These are phyloP conservation scores for Erethizon dorsatum DNA, from an alignment of 2,797 vertebrate genomes.

Conservation along the genomic window DNA sequence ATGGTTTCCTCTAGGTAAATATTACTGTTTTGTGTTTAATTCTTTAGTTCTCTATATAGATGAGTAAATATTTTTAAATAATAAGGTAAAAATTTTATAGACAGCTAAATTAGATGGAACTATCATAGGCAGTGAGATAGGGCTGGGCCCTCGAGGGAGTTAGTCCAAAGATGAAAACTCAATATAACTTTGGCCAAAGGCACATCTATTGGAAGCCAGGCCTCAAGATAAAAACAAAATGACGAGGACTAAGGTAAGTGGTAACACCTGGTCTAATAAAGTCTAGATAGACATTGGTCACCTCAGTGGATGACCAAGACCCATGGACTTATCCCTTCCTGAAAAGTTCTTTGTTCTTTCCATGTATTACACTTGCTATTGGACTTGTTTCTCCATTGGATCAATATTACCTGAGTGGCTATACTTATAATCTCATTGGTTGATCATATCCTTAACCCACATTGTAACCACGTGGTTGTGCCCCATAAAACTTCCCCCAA, in stretches of 20 bases:
- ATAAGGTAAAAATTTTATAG: neutral
- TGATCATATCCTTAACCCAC: neutral
- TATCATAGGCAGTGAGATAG: neutral
- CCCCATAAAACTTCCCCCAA: neutral
- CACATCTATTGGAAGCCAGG: neutral
- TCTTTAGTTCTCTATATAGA: conserved; percentile 10
- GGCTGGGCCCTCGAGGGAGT: neutral
- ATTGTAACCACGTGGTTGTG: neutral
- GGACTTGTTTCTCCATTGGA: neutral
- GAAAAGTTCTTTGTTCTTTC: neutral
- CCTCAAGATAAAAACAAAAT: neutral
- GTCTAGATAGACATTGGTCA: neutral
- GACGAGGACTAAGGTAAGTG: neutral
- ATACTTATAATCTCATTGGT: neutral
- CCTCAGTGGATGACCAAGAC: neutral
- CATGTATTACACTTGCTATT: neutral
- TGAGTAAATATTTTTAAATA: conserved; percentile 20
- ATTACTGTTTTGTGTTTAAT: neutral
- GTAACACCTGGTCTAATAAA: neutral
- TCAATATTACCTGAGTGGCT: neutral
- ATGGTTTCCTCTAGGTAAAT: neutral
- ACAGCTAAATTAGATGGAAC: neutral
- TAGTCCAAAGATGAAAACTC: neutral
- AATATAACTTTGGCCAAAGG: neutral
- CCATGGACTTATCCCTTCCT: neutral